Base-by-base conservation (phyloP, 2,888 invertebrate genomes). In the Holacanthella duospinosa region DNA sequence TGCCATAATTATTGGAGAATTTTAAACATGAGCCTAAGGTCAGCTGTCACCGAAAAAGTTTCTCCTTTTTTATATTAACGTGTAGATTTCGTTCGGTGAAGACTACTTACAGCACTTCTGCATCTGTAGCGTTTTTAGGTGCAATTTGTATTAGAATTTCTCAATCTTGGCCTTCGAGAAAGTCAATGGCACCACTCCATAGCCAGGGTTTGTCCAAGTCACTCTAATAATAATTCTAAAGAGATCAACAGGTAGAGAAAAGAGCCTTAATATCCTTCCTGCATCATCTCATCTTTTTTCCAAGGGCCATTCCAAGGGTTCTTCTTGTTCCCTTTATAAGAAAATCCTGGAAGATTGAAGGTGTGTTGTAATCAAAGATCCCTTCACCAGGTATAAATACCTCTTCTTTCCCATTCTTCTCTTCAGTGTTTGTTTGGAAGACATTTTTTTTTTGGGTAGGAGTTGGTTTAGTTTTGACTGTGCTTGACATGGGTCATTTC, bases 401-500 rank as follows among this genome's bases (percentile, higher is more conserved):
- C 12, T 4, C 48, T 9, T 4, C 48, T 6, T 21, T 48, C 21
- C 48, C 48, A n/a, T 48, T 21, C 48, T 48, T 21, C 21, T 4
- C 12, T 48, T 48, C 48, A 48, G 48, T 48, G 19, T 48, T 48
- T 48, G 16, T 21, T 48, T 21, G 21, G 21, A 36, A 36, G 36
- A 16, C 16, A 25, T 25, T 55, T 27, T 55, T 1, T 53, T 1
- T 28, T 2, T n/a, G n/a, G n/a, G n/a, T n/a, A n/a, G n/a, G n/a
- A n/a, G n/a, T n/a, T n/a, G n/a, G n/a, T 1, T n/a, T 29, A 58
- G 25, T 58, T 24, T 26, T 43, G 29, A 59, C 43, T 43, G 3
- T 25, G n/a, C 16, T 43, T 12, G 59, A 4, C 25, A 64, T 64
- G 64, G 43, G 56, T 25, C 36, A 29, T 21, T 26, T 60, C 29